phyloP scores from a whole-genome alignment of 2,888 invertebrate species.

The Torymus texanus region DNA sequence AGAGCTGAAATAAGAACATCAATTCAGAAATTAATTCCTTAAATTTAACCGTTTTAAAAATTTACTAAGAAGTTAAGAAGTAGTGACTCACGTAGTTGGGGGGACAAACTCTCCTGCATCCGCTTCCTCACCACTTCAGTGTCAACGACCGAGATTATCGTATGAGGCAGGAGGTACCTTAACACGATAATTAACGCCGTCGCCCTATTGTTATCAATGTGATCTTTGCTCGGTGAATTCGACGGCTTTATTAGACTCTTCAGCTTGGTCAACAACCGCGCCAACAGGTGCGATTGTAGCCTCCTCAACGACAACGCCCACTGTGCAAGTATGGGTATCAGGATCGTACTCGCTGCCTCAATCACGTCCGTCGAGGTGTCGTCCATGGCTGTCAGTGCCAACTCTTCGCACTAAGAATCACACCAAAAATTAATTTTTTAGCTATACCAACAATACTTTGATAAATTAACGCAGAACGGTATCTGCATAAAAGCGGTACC shows the following conservation, averaged over 20 bases:
- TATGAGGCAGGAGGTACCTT: slow-evolving; percentile 68
- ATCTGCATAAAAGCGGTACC: slow-evolving; percentile 60
- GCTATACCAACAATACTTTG: not conserved
- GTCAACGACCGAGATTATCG: slow-evolving; percentile 66
- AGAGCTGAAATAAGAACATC: slow-evolving; percentile 69
- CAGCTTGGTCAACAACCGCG: slow-evolving; percentile 68
- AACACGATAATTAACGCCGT: slow-evolving; percentile 66
- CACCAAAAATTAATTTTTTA: slow-evolving; percentile 13
- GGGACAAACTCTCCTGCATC: slow-evolving; percentile 62
- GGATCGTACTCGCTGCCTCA: slow-evolving; percentile 76
- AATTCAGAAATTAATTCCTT: not conserved
- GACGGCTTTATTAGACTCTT: slow-evolving; percentile 66
- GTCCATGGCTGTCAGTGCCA: slow-evolving; percentile 78
- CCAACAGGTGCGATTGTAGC: slow-evolving; percentile 77
- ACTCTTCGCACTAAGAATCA: slow-evolving; percentile 76
- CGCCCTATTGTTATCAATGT: slow-evolving; percentile 65
- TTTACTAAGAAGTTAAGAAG: not conserved
- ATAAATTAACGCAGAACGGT: too few relatives aligned
- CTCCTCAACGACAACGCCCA: slow-evolving; percentile 79
- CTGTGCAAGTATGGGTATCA: slow-evolving; percentile 80
- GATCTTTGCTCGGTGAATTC: slow-evolving; percentile 66
- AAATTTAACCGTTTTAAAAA: not conserved
- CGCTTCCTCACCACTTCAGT: slow-evolving; percentile 63
- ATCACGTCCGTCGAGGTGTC: slow-evolving; percentile 78
- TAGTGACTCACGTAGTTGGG: slow-evolving; percentile 65